These are phyloP conservation scores for Gobius niger DNA, from an alignment of 2,113 vertebrate genomes.

Conservation along the genomic window DNA sequence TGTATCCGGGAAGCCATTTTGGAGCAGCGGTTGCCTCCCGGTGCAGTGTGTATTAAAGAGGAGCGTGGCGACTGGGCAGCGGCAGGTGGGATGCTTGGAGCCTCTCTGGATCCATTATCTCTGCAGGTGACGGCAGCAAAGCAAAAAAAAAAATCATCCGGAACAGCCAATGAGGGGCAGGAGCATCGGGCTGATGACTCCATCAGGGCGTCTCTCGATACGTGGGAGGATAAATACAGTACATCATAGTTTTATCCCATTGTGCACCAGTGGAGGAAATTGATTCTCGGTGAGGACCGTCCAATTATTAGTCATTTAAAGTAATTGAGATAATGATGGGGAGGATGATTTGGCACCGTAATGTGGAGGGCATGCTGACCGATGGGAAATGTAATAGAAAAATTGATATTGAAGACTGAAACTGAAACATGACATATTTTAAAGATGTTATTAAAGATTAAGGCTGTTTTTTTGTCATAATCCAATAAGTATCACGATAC, in stretches of 20 bases:
- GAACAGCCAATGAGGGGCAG: neutral
- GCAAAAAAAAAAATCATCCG: neutral
- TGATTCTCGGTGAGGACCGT: neutral
- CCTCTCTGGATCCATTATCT: neutral
- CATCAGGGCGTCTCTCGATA: neutral
- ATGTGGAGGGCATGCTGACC: neutral
- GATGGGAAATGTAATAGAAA: too few species aligned
- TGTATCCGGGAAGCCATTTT: slow-evolving; percentile 12
- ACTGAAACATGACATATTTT: too few species aligned
- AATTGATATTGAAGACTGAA: too few species aligned
- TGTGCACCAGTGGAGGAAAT: neutral
- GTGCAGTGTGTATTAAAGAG: slow-evolving; percentile 53
- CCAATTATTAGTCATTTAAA: neutral
- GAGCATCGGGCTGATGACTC: neutral
- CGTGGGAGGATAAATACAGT: neutral
- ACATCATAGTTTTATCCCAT: neutral
- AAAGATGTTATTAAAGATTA: too few species aligned
- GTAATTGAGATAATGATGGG: neutral
- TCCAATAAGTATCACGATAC: too few species aligned
- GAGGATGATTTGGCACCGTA: neutral
- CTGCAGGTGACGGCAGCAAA: neutral
- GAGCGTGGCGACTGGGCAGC: slow-evolving; percentile 28
- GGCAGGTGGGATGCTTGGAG: slow-evolving; percentile 25
- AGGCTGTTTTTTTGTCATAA: too few species aligned
- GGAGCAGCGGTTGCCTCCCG: slow-evolving; percentile 12